Conservation (phyloP, 2,113 vertebrate genomes). For the Electrona antarctica region DNA sequence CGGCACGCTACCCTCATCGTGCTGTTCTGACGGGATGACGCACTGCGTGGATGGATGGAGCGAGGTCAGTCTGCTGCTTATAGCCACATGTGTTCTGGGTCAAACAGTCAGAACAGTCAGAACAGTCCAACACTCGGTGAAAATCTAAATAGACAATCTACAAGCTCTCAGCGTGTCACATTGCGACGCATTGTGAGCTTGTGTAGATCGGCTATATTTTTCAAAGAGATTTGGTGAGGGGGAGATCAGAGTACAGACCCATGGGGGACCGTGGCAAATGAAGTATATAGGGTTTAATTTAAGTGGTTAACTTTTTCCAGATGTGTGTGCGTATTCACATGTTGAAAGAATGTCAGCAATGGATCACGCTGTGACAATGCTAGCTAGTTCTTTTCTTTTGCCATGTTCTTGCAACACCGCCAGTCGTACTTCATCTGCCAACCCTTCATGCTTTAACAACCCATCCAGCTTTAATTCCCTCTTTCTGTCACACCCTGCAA, state of each 20-base stretch:
- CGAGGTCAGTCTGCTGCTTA: conserved; percentile 66
- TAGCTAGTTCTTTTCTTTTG: neutral
- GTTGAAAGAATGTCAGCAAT: neutral
- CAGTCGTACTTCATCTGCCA: neutral
- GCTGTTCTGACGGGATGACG: conserved; percentile 68
- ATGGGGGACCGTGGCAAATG: too few relatives aligned
- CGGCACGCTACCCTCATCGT: conserved; percentile 74
- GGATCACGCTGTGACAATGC: neutral
- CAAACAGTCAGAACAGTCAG: too few relatives aligned
- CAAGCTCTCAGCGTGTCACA: too few relatives aligned
- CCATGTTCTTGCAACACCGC: neutral
- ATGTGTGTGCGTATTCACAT: neutral
- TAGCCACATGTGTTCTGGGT: too few relatives aligned
- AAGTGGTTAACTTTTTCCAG: neutral
- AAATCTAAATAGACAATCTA: too few relatives aligned
- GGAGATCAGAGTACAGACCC: too few relatives aligned
- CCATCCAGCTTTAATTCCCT: neutral
- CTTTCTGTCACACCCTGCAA: neutral
- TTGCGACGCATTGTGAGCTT: too few relatives aligned
- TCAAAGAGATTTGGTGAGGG: too few relatives aligned
- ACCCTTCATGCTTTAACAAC: too few relatives aligned
- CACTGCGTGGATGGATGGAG: conserved; percentile 67
- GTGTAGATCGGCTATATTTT: too few relatives aligned
- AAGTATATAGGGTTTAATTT: too few relatives aligned
- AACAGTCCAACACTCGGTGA: too few relatives aligned